These are phyloP conservation scores for Sarcophaga carnaria DNA, from an alignment of 2,888 invertebrate genomes.

Conservation along the genomic window DNA sequence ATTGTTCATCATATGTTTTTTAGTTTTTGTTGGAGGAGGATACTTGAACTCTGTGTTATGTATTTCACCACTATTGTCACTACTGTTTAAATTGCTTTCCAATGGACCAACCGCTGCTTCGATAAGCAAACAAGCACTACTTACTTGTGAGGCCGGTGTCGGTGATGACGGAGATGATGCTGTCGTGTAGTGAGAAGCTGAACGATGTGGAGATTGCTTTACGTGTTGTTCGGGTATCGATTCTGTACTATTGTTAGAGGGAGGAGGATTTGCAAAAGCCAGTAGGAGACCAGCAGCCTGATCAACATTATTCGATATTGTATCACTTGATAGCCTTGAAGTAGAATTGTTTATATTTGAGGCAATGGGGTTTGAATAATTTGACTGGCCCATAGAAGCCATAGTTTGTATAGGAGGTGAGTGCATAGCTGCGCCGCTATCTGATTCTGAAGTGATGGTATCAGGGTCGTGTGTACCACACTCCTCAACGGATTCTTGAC, in stretches of 20 bases:
- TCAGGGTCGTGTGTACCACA: constrained; percentile 81
- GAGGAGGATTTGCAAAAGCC: constrained; percentile 82
- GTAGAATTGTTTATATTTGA: constrained; percentile 5
- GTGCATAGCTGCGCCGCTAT: constrained; percentile 82
- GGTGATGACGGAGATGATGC: constrained; percentile 74
- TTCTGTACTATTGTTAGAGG: not conserved
- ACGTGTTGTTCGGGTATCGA: constrained; percentile 33
- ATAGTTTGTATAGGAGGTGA: constrained; percentile 81
- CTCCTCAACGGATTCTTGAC: constrained; percentile 75
- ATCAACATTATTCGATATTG: constrained; percentile 74
- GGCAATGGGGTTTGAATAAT: constrained; percentile 33
- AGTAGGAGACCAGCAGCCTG: constrained; percentile 85
- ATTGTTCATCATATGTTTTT: constrained; percentile 94
- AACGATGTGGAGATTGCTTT: constrained; percentile 67
- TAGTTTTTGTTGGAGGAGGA: constrained; percentile 89
- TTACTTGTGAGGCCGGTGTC: constrained; percentile 82
- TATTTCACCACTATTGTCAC: constrained; percentile 19
- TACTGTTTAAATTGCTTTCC: constrained; percentile 80
- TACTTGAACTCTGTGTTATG: constrained; percentile 88
- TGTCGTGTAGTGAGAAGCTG: constrained; percentile 67
- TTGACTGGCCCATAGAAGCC: constrained; percentile 54
- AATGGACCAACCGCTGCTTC: constrained; percentile 93
- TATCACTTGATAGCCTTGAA: constrained; percentile 4
- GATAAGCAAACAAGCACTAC: constrained; percentile 90
- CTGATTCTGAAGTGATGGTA: constrained; percentile 90